These are phyloP conservation scores for Volucella zonaria DNA, from an alignment of 2,888 invertebrate genomes.

Conservation along the genomic window DNA sequence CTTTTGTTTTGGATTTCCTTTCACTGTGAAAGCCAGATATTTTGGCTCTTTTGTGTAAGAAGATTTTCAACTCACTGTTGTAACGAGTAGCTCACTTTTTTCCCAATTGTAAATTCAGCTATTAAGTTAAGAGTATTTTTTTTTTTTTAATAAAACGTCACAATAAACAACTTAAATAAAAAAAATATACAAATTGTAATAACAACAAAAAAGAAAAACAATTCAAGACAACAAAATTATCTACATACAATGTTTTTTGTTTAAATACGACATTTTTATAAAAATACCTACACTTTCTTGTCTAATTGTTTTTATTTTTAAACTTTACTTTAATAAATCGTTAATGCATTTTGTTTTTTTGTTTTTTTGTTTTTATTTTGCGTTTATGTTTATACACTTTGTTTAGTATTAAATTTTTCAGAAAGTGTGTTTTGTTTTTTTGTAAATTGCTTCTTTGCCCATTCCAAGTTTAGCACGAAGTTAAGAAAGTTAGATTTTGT, in stretches of 20 bases:
- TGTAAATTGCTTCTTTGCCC: neutral
- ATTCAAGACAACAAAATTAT: neutral
- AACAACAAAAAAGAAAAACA: neutral
- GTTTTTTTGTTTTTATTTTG: neutral
- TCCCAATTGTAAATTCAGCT: no score
- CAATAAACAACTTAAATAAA: conserved; percentile 1
- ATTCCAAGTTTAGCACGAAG: conserved; percentile 26
- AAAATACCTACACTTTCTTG: conserved; percentile 45
- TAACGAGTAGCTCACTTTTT: no score
- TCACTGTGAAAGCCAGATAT: no score
- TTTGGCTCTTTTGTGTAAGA: no score
- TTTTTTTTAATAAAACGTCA: no score
- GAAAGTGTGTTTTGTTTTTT: neutral
- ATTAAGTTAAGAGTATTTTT: no score
- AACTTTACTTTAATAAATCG: conserved; percentile 49
- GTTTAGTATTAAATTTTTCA: conserved; percentile 33
- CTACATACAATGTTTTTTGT: conserved; percentile 27
- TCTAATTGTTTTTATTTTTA: conserved; percentile 20
- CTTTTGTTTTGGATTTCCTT: no score
- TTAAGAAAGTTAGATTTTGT: neutral
- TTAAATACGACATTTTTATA: conserved; percentile 44
- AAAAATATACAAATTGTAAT: conserved; percentile 6
- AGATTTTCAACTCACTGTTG: no score
- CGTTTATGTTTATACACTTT: conserved; percentile 47
- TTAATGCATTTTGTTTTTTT: conserved; percentile 37